These are phyloP conservation scores for Pteropus alecto DNA, from an alignment of 2,113 vertebrate species.

Conservation along the genomic window DNA sequence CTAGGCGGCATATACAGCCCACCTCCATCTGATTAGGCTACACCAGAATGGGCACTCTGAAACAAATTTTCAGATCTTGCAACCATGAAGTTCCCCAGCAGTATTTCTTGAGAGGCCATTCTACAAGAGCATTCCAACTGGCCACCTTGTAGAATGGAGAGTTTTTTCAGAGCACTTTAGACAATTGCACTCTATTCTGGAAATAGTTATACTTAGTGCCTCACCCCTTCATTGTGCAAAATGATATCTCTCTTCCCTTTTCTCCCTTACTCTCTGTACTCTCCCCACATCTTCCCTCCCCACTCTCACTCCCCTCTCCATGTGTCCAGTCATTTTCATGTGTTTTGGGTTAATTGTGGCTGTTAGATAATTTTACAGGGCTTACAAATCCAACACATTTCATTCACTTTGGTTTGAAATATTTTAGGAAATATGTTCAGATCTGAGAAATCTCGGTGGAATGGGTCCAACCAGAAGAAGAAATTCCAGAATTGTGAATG, in stretches of 20 bases:
- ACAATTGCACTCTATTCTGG: background rate
- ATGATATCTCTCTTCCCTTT: background rate
- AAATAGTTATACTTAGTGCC: background rate
- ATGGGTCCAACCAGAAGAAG: slow-evolving; percentile 57
- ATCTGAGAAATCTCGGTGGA: slow-evolving; percentile 37
- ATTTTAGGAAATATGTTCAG: slow-evolving; percentile 71
- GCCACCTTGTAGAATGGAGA: background rate
- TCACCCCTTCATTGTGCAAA: background rate
- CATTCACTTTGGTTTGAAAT: slow-evolving; percentile 47
- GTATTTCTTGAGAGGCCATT: background rate
- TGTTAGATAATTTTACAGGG: background rate
- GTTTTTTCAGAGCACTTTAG: background rate
- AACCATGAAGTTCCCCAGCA: background rate
- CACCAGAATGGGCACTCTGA: no score
- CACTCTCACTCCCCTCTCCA: no score
- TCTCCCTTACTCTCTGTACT: background rate
- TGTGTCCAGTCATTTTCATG: background rate
- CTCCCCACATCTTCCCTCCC: background rate
- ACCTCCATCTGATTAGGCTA: background rate
- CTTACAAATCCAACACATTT: background rate
- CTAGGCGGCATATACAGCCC: background rate
- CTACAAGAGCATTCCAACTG: background rate
- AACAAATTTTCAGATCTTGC: background rate
- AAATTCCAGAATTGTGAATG: background rate
- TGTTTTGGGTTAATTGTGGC: background rate